Conservation (phyloP, 2,888 invertebrate genomes). For the Spodoptera littoralis region DNA sequence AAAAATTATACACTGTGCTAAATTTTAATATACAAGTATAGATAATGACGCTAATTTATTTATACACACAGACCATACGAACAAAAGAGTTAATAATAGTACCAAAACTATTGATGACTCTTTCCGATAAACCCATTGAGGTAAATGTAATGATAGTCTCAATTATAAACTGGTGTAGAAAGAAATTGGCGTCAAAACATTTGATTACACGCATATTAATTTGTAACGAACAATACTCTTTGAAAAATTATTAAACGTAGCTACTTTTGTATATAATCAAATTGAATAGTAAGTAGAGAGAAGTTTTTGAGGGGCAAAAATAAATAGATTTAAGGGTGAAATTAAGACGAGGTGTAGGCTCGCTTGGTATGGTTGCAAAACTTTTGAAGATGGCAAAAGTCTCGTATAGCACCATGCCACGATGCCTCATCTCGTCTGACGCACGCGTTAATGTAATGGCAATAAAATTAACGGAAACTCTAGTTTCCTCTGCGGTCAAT, state of each 20-base stretch:
- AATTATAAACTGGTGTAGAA: no score
- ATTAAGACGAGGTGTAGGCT: neutral
- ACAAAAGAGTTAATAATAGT: no score
- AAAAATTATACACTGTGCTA: constrained; percentile 50
- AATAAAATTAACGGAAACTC: constrained; percentile 58
- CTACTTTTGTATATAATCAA: constrained; percentile 59
- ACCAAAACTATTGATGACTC: no score
- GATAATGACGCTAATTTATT: no score
- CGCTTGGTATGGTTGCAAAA: constrained; percentile 1
- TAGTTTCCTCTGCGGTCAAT: constrained; percentile 64
- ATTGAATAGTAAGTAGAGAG: constrained; percentile 52
- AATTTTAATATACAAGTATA: constrained; percentile 26
- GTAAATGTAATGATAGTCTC: no score
- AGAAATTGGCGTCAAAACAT: neutral
- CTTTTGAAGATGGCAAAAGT: neutral
- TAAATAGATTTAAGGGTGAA: constrained; percentile 13
- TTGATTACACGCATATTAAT: constrained; percentile 29
- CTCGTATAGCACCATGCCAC: neutral
- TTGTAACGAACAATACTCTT: constrained; percentile 42
- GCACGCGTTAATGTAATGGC: constrained; percentile 51
- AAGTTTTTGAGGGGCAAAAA: constrained; percentile 20
- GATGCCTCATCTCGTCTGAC: constrained; percentile 6
- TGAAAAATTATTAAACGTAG: constrained; percentile 47
- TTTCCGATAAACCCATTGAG: no score
- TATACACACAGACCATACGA: no score